Evolutionary conservation across 2,888 invertebrate species (phyloP).

Genomic region (Brenthis daphne): DNA sequence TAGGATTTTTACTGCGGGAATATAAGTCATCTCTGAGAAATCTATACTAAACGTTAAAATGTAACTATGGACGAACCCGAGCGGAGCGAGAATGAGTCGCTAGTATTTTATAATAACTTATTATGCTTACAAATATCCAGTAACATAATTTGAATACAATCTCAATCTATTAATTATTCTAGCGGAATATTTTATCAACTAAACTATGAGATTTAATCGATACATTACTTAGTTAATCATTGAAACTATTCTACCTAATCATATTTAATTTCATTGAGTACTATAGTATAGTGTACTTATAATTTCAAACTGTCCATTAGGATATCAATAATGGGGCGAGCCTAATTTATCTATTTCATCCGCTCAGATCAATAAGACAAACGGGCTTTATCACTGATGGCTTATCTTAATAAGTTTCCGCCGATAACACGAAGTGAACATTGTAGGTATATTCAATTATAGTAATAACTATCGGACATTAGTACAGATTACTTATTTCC

Average conservation of each 20-base stretch:
- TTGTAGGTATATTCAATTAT: constrained; percentile 32
- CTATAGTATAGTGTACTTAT: constrained; percentile 56
- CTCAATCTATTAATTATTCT: background rate
- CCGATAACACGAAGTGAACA: constrained; percentile 59
- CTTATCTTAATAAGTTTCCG: constrained; percentile 79
- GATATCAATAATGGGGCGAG: constrained; percentile 63
- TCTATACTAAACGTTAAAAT: no score
- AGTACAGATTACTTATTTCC: constrained; percentile 21
- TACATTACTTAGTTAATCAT: constrained; percentile 13
- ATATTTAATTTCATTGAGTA: constrained; percentile 40
- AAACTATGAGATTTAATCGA: constrained; percentile 6
- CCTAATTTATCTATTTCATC: constrained; percentile 61
- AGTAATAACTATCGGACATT: constrained; percentile 18
- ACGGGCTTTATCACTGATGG: constrained; percentile 64
- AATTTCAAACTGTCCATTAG: constrained; percentile 72
- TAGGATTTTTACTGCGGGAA: no score
- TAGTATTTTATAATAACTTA: no score
- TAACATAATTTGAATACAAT: background rate
- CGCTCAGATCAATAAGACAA: constrained; percentile 55
- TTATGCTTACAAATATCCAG: no score
- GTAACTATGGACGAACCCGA: no score
- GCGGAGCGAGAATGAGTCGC: no score
- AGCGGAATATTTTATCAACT: constrained; percentile 6
- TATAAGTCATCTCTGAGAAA: no score
- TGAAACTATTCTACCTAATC: constrained; percentile 23